Conservation (phyloP, 2,113 vertebrate genomes). For the Malurus melanocephalus region DNA sequence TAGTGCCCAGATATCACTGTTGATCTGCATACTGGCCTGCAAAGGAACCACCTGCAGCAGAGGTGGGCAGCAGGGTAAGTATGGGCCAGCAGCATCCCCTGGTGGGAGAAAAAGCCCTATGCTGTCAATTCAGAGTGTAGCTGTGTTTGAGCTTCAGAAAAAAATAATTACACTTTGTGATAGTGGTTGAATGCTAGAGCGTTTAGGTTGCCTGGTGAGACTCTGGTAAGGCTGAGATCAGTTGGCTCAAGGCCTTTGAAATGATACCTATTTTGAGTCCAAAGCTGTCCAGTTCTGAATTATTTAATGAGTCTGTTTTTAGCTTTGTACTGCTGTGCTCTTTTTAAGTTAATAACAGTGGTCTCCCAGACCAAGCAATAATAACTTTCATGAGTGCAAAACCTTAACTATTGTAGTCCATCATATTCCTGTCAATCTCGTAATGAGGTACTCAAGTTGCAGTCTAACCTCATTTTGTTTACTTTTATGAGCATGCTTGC, state of each 20-base stretch:
- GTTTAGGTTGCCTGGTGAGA: neutral
- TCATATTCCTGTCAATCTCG: neutral
- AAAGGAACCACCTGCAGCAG: rapidly evolving
- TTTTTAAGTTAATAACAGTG: neutral
- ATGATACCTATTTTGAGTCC: neutral
- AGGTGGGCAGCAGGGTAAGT: rapidly evolving
- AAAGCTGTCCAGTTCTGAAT: neutral
- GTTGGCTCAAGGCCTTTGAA: neutral
- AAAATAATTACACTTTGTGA: rapidly evolving
- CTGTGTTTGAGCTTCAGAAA: neutral
- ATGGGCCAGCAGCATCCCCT: rapidly evolving
- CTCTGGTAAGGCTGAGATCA: neutral
- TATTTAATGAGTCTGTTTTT: neutral
- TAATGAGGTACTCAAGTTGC: neutral
- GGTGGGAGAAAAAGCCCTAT: neutral
- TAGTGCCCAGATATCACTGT: neutral
- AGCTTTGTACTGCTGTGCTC: neutral
- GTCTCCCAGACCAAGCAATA: neutral
- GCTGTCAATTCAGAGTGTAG: rapidly evolving
- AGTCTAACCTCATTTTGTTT: neutral
- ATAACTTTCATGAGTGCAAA: neutral
- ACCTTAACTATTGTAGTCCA: neutral
- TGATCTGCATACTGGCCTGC: rapidly evolving
- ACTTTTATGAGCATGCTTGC: neutral
- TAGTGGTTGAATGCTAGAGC: neutral